Conservation (phyloP, 2,113 vertebrate species). For the Fukomys damarensis region DNA sequence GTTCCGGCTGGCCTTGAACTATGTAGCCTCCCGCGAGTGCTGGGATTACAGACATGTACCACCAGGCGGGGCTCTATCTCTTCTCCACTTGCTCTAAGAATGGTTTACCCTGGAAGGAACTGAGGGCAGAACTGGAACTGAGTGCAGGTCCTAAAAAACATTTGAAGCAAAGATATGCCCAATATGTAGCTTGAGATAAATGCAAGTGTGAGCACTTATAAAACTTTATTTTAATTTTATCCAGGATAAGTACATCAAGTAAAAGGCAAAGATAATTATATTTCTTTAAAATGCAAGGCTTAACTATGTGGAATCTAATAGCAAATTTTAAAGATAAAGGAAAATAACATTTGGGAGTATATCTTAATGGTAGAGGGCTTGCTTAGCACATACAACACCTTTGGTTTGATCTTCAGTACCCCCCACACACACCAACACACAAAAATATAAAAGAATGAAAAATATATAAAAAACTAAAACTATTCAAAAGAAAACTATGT, state of each 20-base stretch:
- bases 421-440: neutral
- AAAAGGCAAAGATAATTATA: neutral
- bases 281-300: neutral
- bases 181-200: neutral
- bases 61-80: neutral
- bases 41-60: neutral
- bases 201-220: neutral
- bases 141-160: neutral
- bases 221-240: neutral
- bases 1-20: neutral
- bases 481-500: neutral
- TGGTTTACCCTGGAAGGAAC: neutral
- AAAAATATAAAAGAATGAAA: neutral
- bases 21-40: too few relatives aligned
- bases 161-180: neutral
- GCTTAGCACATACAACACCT: neutral
- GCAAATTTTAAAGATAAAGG: neutral
- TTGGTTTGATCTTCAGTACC: neutral
- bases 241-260: neutral
- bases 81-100: neutral
- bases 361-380: neutral
- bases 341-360: neutral
- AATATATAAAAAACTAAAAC: neutral
- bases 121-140: neutral
- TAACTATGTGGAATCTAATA: neutral